Evolutionary conservation across 1,140 invertebrate species (phyloP).

Genomic region (Wiebesia pumilae): DNA sequence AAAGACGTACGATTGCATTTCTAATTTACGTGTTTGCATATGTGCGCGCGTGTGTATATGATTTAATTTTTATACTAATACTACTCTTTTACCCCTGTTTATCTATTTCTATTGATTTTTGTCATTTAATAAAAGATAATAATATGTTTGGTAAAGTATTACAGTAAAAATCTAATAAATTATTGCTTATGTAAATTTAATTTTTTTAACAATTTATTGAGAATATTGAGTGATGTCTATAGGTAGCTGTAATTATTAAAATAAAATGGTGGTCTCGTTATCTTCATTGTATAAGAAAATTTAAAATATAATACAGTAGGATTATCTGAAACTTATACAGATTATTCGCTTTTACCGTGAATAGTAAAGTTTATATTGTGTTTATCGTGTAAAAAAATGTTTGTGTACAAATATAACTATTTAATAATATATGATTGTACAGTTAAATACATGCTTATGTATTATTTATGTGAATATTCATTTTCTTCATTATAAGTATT

Average conservation of each 20-base stretch:
- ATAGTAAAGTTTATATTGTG: neutral
- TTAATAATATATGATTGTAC: constrained; percentile 21
- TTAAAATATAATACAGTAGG: neutral
- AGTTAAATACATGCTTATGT: constrained; percentile 30
- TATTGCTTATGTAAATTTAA: neutral
- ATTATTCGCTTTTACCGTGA: neutral
- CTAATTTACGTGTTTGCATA: neutral
- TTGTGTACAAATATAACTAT: constrained; percentile 26
- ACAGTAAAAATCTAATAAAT: neutral
- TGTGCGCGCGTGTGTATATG: neutral
- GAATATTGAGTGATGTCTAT: neutral
- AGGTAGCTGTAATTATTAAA: too few species aligned
- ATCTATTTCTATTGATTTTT: neutral
- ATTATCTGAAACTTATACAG: neutral
- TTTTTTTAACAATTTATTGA: neutral
- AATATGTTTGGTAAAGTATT: neutral
- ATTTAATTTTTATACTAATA: neutral
- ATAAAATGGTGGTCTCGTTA: too few species aligned
- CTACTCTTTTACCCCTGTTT: neutral
- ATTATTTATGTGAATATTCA: constrained; percentile 2
- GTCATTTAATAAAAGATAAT: neutral
- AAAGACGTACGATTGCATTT: constrained; percentile 45
- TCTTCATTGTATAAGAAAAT: too few species aligned
- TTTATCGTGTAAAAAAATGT: constrained; percentile 16
- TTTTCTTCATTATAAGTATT: neutral